Evolutionary conservation across 2,888 invertebrate species (phyloP), one percentile per base, ranked within the genome.

Genomic region (Augochlorella aurata): DNA sequence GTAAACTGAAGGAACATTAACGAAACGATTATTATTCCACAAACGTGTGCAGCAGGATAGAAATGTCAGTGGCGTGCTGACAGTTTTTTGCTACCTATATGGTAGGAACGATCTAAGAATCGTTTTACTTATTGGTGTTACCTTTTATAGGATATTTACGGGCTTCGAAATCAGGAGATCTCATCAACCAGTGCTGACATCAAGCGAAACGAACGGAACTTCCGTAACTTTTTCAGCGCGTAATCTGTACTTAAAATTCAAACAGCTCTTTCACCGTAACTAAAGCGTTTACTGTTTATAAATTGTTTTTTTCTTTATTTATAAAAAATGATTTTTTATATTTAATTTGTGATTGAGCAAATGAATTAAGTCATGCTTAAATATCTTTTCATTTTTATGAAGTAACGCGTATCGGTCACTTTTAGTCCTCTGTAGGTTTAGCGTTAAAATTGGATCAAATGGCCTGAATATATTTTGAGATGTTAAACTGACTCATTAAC

Each of bases 11-110:
- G 12, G 49, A 71, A 67, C n/a, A 45, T 80, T 73, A 74, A n/a
- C 49, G 29, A 18, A 63, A 54, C 45, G 63, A 71, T 71, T 67
- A 7, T 69, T 71, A 83, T 83, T 81, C 71, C 16, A 29, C 12
- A 8, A 12, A 49, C 74, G 81, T 72, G 47, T 47, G 52, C 61
- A 18, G 49, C 18, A 21, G 47, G 10, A 45, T 45, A 16, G 63
- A 77, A 50, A 58, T 29, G 29, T 29, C 61, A 49, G 47, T 8
- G 47, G 47, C 14, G 24, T 29, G 29, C 29, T 29, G 61, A 24
- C 61, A 61, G 29, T 14, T 18, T 14, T 49, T 77, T 68, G 61
- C 38, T 29, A 68, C 38, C 54, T n/a, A n/a, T 38, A 38, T n/a
- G 63, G 63, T 5, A 18, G 38, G 63, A 21, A 52, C 44, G 44